These are phyloP conservation scores for Grammomys surdaster DNA, from an alignment of 2,113 vertebrate genomes.

Conservation along the genomic window DNA sequence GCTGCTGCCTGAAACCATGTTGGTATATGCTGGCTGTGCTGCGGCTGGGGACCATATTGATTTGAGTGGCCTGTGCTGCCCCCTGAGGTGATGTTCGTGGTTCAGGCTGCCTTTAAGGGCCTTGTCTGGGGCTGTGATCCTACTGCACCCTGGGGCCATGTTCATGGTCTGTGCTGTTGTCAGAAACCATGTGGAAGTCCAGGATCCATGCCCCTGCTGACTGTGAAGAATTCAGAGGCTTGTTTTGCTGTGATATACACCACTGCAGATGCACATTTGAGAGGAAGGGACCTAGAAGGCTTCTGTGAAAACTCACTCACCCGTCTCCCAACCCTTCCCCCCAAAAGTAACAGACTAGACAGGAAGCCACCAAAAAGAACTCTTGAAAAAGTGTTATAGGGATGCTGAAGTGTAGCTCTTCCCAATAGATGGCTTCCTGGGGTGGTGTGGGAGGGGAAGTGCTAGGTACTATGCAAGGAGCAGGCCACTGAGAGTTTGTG, in stretches of 20 bases:
- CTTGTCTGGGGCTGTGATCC: no score
- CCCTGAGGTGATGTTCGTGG: not conserved
- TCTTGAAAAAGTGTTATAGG: not conserved
- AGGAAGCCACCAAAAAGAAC: not conserved
- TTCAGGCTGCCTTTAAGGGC: not conserved
- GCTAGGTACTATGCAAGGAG: not conserved
- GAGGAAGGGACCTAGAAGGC: not conserved
- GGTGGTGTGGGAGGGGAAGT: not conserved
- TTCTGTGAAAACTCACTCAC: not conserved
- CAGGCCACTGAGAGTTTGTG: not conserved
- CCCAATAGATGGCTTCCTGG: not conserved
- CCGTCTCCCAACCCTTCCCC: not conserved
- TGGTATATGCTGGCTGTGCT: not conserved
- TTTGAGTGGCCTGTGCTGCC: not conserved
- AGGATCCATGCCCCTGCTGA: not conserved
- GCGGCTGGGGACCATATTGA: not conserved
- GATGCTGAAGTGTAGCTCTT: not conserved
- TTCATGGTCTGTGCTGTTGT: not conserved
- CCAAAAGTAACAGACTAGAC: not conserved
- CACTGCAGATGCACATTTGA: not conserved
- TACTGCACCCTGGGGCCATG: no score
- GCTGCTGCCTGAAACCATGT: not conserved
- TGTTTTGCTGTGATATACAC: not conserved
- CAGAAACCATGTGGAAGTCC: not conserved
- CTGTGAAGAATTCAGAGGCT: not conserved